A percentile compares a stretch with the other conserved stretches of the same genome.
Evolutionary conservation across 2,797 vertebrate genomes (phyloP).

Genomic region (Cercopithecus mitis): DNA sequence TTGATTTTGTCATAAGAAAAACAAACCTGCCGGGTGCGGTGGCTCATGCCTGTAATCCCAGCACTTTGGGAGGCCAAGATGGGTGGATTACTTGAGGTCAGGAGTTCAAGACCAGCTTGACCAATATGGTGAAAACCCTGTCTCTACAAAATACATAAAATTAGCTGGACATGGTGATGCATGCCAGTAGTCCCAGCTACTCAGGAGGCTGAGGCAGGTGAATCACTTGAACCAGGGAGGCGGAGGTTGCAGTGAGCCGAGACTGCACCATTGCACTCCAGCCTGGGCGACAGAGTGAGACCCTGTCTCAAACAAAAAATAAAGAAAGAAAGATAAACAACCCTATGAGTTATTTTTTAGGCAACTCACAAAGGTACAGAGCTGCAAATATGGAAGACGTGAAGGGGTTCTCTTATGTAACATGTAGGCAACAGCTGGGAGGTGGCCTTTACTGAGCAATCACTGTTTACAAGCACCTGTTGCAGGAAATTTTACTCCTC

Average conservation of each 20-base stretch:
- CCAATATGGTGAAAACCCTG: not conserved
- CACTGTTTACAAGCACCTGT: slow-evolving; percentile 13
- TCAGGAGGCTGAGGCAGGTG: not conserved
- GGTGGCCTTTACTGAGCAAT: not conserved
- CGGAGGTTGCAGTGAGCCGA: not conserved
- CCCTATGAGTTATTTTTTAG: not conserved
- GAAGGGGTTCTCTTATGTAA: not conserved
- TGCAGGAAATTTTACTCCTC: not conserved
- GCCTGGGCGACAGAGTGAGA: not conserved
- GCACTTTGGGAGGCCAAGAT: not conserved
- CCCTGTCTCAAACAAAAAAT: not conserved
- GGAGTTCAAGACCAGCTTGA: not conserved
- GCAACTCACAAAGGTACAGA: not conserved
- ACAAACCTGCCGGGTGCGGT: not conserved
- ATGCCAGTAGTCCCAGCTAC: not conserved
- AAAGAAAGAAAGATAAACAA: not conserved
- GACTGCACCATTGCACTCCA: not conserved
- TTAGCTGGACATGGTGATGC: not conserved
- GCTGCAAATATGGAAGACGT: not conserved
- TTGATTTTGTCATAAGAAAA: slow-evolving; percentile 1
- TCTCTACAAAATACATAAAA: not conserved
- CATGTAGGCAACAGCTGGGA: not conserved
- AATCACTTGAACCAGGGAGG: not conserved
- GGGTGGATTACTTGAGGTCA: not conserved
- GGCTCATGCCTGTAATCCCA: not conserved